Percentiles rank a stretch among this genome's conserved stretches.
phyloP scores from a whole-genome alignment of 2,113 vertebrate species.

The Stegastes partitus region DNA sequence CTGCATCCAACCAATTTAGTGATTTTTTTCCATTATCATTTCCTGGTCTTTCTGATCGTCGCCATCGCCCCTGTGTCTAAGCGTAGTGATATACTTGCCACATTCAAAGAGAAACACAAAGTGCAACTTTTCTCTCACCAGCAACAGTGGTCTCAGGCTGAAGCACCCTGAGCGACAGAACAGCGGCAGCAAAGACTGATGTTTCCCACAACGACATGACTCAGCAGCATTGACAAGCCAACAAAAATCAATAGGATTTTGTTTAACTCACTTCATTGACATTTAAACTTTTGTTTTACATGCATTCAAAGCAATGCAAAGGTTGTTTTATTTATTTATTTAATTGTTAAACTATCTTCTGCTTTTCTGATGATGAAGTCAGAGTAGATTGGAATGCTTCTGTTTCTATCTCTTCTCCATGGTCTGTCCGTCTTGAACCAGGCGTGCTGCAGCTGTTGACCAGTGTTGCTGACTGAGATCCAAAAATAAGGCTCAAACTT shows the following conservation, averaged over 20 bases:
- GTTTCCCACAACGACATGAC: background rate
- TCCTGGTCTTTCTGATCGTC: background rate
- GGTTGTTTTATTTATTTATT: no score
- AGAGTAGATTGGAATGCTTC: background rate
- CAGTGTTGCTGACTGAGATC: constrained; percentile 66
- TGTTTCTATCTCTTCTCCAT: background rate
- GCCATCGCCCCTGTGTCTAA: constrained; percentile 36
- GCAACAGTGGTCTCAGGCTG: constrained; percentile 69
- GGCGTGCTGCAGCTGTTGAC: constrained; percentile 54
- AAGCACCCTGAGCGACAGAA: constrained; percentile 38
- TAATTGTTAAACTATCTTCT: no score
- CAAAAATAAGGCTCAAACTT: constrained; percentile 41
- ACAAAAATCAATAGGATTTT: background rate
- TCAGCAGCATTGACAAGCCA: background rate
- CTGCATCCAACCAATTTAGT: background rate
- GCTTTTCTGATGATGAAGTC: background rate
- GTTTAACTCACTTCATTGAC: background rate
- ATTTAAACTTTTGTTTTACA: background rate
- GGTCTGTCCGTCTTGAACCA: constrained; percentile 27
- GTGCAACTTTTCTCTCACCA: constrained; percentile 71
- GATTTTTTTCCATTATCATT: background rate
- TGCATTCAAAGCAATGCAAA: no score
- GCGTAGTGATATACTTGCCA: constrained; percentile 22
- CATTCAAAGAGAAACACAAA: constrained; percentile 66
- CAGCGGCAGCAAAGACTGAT: background rate